Evolutionary conservation across 2,113 vertebrate species (phyloP).

Genomic region (Caretta caretta): DNA sequence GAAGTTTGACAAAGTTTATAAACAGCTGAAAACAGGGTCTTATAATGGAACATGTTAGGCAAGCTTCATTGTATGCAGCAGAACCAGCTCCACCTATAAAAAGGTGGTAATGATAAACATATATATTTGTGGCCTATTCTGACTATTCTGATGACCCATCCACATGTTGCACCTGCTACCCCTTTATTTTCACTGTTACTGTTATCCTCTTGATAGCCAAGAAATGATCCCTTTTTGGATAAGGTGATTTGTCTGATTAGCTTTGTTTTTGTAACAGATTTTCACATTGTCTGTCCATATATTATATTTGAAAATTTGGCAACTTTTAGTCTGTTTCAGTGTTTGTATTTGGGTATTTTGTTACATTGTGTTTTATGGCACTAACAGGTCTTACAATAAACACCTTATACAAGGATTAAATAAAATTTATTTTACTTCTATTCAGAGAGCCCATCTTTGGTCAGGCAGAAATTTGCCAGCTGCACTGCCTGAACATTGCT

Average conservation of each 20-base stretch:
- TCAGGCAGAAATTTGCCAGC: slow-evolving; percentile 40
- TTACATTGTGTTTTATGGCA: not conserved
- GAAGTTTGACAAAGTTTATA: not conserved
- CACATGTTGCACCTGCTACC: not conserved
- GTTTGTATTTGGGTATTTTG: not conserved
- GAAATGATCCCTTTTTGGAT: not conserved
- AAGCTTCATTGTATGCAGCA: not conserved
- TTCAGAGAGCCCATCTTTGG: not conserved
- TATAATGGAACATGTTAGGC: not conserved
- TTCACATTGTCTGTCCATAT: not conserved
- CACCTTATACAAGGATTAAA: not conserved
- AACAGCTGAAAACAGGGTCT: not conserved
- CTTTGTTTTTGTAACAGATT: not conserved
- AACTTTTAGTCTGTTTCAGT: not conserved
- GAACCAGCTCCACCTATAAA: not conserved
- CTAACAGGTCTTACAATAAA: not conserved
- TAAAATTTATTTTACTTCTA: slow-evolving; percentile 13
- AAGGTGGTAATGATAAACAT: not conserved
- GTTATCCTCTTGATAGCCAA: not conserved
- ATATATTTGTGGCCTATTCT: not conserved
- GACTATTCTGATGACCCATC: not conserved
- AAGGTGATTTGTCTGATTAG: not conserved
- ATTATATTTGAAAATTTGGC: not conserved
- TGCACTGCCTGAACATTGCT: slow-evolving; percentile 49
- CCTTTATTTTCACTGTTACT: not conserved